Base-by-base conservation (phyloP, 2,888 invertebrate genomes). In the Listrodromus nycthemerus region DNA sequence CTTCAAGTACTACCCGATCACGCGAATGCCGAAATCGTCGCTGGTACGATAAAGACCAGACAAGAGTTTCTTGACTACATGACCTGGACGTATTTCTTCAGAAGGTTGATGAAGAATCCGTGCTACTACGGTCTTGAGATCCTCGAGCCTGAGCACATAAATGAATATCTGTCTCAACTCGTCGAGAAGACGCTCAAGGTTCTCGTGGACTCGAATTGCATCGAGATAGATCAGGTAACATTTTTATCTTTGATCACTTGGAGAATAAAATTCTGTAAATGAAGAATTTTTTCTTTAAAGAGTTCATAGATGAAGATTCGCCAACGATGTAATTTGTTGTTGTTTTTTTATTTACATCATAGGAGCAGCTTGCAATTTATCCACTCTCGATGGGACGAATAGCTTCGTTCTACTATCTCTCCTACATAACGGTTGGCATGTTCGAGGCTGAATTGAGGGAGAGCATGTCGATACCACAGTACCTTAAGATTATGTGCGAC, bases 71-170 rank as follows among this genome's bases (percentile, higher is more conserved):
- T 99, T 80, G 99, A 99, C 93, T 99, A 99, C 94, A 95, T 99
- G 87, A 99, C 99, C 0, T 99, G 99, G 97, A 99, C 99, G 0
- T 99, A 98, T 92, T 98, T 99, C 94, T 99, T 99, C 94, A 95
- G 99, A 73, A 95, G 99, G 21, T 94, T 99, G 5, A 93, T 99
- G 75, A 97, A 97, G 91, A 99, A 99, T 95, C 99, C 99, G 0
- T 95, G 96, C 0, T 99, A 98, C 92, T 99, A 99, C 92, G 96
- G 97, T 83, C 93, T 99, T 82, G 96, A 97, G 63, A 95, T 95
- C 41, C 91, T 96, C 16, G 96, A 97, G 81, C 95, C 96, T 0
- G 94, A 95, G 61, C 95, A 95, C 79, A 94, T 97, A 1, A 97
- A 97, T 92, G 93, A 94, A 24, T 99, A 96, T 93, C 94, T 99